Evolutionary conservation across 2,113 vertebrate genomes (phyloP), one percentile per base, ranked within the genome.

Genomic region (Craseonycteris thonglongyai): DNA sequence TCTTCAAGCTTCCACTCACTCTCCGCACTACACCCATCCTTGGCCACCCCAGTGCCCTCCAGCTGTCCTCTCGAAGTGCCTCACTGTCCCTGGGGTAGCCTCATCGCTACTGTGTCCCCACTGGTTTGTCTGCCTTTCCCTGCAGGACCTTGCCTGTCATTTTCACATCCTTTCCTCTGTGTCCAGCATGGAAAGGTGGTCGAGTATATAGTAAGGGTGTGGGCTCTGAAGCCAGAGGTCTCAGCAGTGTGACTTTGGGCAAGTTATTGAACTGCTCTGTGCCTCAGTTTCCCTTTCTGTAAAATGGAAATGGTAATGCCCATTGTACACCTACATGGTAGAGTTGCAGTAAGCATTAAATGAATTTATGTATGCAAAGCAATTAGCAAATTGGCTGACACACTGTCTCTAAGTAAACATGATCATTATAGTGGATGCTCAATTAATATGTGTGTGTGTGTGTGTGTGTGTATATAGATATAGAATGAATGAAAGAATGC

Each of bases 241-340:
- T 71, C 33, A 58, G 63, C 54, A 18, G 4, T 69, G 13, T 40
- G n/a, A 59, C 28, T 13, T 47, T 51, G n/a, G 45, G 63, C 33
- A 54, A 35, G 22, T 51, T 58, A 21, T 15, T 58, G 33, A 51
- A 9, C 68, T 24, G 21, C 30, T 40, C 28, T 2, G 15, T 75
- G 49, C 49, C 86, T 68, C 47, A 22, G n/a, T 76, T 49, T 76
- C 26, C 72, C 15, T 54, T 89, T 75, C 61, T 63, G 18, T 85
- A 56, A 56, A 71, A 78, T 54, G 71, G 87, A 28, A 59, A 69
- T 30, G 18, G 18, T 45, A 33, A 65, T 56, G 33, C 7, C 72
- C 33, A 45, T 16, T 18, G 61, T 5, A 49, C 6, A 24, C 26
- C 6, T 15, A 49, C 3, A 63, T 38, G 30, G 16, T 16, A 19